Percentiles rank a stretch among this genome's conserved stretches.
Conservation (phyloP, 1,140 invertebrate genomes). For the Musca domestica region DNA sequence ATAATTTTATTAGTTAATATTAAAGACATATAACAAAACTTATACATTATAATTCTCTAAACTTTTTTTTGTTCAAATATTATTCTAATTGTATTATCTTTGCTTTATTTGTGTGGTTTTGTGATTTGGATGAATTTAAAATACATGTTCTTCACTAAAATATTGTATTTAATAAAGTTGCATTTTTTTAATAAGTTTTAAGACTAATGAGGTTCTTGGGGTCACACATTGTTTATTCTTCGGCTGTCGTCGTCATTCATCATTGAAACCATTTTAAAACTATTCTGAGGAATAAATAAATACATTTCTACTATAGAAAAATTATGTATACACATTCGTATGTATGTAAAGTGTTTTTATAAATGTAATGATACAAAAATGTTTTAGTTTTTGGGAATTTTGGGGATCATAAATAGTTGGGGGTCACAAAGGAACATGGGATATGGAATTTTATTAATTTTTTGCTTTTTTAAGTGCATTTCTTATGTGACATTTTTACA, state of each 20-base stretch:
- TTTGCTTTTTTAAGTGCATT: not conserved
- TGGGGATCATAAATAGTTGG: not conserved
- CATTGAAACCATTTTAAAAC: slow-evolving; percentile 17
- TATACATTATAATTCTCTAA: slow-evolving; percentile 15
- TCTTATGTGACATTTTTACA: not conserved
- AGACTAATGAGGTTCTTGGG: slow-evolving; percentile 18
- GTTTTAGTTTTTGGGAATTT: not conserved
- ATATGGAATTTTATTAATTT: not conserved
- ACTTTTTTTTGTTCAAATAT: not conserved
- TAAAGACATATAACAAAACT: slow-evolving; percentile 22
- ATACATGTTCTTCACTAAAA: slow-evolving; percentile 16
- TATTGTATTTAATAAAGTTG: not conserved
- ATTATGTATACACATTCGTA: not conserved
- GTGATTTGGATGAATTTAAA: slow-evolving; percentile 1
- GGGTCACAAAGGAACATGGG: too few relatives aligned
- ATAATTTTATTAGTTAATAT: slow-evolving; percentile 8
- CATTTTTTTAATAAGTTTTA: slow-evolving; percentile 14
- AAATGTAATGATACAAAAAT: too few relatives aligned
- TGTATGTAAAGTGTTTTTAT: not conserved
- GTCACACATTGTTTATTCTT: not conserved
- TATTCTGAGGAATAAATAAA: slow-evolving; percentile 7
- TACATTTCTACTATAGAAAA: slow-evolving; percentile 10
- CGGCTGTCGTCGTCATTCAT: not conserved
- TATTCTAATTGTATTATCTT: not conserved
- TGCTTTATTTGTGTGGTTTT: not conserved